phyloP scores from a whole-genome alignment of 2,888 invertebrate species.

The Epiblema foenella region DNA sequence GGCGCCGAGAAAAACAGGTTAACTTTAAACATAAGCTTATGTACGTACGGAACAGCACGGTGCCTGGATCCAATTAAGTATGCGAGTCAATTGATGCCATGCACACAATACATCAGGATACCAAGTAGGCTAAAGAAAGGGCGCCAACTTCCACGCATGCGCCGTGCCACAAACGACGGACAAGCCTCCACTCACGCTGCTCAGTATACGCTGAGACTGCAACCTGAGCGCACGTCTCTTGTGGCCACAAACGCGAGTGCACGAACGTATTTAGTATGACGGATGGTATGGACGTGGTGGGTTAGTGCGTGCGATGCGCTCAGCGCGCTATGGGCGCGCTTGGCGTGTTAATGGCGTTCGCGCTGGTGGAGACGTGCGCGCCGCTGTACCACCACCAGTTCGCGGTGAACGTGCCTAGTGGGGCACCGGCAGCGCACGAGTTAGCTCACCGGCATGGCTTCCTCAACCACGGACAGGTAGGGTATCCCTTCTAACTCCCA shows the following conservation, averaged over 20 bases:
- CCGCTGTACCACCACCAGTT: constrained; percentile 80
- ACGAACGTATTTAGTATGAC: constrained; percentile 13
- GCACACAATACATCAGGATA: constrained; percentile 73
- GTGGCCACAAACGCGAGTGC: constrained; percentile 54
- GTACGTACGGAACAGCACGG: constrained; percentile 30
- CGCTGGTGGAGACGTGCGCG: constrained; percentile 77
- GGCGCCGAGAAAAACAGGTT: constrained; percentile 30
- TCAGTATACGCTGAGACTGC: constrained; percentile 69
- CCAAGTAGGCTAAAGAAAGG: constrained; percentile 76
- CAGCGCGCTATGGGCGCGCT: constrained; percentile 75
- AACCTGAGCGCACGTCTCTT: constrained; percentile 54
- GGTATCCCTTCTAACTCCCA: neutral
- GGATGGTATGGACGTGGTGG: constrained; percentile 45
- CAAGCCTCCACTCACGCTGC: constrained; percentile 64
- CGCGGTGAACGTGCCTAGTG: constrained; percentile 72
- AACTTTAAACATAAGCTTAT: constrained; percentile 25
- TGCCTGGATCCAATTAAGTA: constrained; percentile 71
- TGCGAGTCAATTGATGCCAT: constrained; percentile 78
- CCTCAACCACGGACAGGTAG: constrained; percentile 80
- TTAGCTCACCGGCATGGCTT: constrained; percentile 79
- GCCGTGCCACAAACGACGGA: constrained; percentile 53
- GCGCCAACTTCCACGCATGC: constrained; percentile 79
- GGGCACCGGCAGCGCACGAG: constrained; percentile 66
- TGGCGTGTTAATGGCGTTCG: constrained; percentile 70
- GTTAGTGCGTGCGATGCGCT: constrained; percentile 77